phyloP scores from a whole-genome alignment of 1,140 invertebrate species.

The Camponotus vicinus region DNA sequence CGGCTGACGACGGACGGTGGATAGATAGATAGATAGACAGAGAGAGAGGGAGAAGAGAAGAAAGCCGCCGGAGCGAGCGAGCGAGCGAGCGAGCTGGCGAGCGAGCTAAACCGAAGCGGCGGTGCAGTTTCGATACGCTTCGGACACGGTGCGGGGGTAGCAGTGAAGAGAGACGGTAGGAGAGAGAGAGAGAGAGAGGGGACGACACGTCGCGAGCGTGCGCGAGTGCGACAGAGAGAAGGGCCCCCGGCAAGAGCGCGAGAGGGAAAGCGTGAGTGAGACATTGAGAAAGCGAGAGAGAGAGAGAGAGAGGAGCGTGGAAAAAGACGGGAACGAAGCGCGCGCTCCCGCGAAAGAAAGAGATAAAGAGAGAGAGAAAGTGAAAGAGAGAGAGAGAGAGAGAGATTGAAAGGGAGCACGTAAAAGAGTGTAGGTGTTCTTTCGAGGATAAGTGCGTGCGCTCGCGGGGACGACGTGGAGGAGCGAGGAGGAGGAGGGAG shows the following conservation, averaged over 20 bases:
- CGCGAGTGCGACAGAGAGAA: conserved; percentile 58
- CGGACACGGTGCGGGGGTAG: conserved; percentile 64
- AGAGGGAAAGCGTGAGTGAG: conserved; percentile 52
- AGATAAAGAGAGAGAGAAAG: conserved; percentile 32
- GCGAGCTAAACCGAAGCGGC: conserved; percentile 51
- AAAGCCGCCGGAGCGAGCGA: conserved; percentile 35
- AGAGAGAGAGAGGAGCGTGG: conserved; percentile 11
- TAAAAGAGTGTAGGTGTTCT: conserved; percentile 73
- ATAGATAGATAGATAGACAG: conserved; percentile 15
- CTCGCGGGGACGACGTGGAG: conserved; percentile 67
- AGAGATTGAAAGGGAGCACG: conserved; percentile 60
- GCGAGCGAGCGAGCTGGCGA: conserved; percentile 38
- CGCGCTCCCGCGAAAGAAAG: conserved; percentile 11
- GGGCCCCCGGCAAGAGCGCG: neutral
- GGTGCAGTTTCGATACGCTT: conserved; percentile 73
- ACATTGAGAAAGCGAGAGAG: conserved; percentile 24
- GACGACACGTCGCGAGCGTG: conserved; percentile 57
- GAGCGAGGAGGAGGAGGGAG: conserved; percentile 69
- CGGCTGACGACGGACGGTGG: conserved; percentile 39
- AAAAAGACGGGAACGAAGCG: conserved; percentile 14
- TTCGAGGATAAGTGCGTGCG: conserved; percentile 68
- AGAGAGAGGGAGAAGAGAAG: conserved; percentile 11
- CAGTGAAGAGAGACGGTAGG: conserved; percentile 65
- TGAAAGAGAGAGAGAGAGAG: conserved; percentile 45
- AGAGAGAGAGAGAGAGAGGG: conserved; percentile 38